A percentile compares a stretch with the other conserved stretches of the same genome.
Evolutionary conservation across 2,113 vertebrate species (phyloP).

Genomic region (Hoplias malabaricus): DNA sequence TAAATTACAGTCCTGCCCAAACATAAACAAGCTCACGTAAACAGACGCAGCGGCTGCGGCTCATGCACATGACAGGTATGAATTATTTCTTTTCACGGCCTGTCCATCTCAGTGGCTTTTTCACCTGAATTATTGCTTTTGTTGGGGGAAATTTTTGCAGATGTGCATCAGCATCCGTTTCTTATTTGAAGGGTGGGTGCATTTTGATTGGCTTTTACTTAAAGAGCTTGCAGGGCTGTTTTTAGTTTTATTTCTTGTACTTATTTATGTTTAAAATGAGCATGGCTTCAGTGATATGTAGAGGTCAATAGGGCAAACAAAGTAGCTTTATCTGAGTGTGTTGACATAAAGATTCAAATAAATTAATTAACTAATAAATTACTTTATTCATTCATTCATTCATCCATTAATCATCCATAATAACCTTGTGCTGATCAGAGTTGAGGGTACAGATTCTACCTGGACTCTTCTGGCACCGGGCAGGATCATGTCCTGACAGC

Average conservation of each 20-base stretch:
- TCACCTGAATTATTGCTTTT: conserved; percentile 37
- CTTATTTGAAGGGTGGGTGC: background rate
- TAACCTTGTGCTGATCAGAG: no score
- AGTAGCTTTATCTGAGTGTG: conserved; percentile 20
- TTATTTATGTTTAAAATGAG: conserved; percentile 11
- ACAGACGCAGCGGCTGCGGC: conserved; percentile 38
- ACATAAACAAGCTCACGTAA: conserved; percentile 31
- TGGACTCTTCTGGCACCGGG: no score
- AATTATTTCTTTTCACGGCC: conserved; percentile 31
- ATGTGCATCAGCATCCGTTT: background rate
- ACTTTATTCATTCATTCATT: no score
- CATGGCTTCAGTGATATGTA: conserved; percentile 29
- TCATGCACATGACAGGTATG: conserved; percentile 39
- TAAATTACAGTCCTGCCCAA: conserved; percentile 39
- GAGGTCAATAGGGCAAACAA: conserved; percentile 6
- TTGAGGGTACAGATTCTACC: no score
- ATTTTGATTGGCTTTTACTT: conserved; percentile 34
- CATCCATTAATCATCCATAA: no score
- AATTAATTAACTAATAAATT: no score
- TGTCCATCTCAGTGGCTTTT: conserved; percentile 12
- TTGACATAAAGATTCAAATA: no score
- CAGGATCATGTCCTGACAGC: background rate
- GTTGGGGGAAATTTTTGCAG: background rate
- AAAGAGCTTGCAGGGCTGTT: background rate
- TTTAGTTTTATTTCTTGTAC: background rate